These are phyloP conservation scores for Drosophila macrospina DNA, from an alignment of 2,888 invertebrate genomes.

Conservation along the genomic window DNA sequence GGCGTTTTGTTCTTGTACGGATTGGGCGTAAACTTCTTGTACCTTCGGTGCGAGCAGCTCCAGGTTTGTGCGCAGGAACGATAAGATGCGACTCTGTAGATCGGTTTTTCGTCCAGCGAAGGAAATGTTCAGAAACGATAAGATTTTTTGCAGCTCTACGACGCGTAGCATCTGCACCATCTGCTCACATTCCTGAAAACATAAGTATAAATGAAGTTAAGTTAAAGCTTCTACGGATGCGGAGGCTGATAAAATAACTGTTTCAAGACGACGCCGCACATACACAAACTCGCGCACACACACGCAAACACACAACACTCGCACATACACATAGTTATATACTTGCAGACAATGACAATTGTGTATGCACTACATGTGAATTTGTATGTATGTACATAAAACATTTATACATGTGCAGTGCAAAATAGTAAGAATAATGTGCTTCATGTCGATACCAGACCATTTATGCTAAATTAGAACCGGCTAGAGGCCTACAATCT, in stretches of 20 bases:
- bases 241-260: conserved; percentile 25
- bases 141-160: conserved; percentile 93
- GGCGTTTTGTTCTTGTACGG: conserved; percentile 79
- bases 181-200: conserved; percentile 84
- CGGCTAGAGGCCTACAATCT: conserved; percentile 1
- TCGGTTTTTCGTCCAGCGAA: conserved; percentile 93
- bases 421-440: conserved; percentile 2
- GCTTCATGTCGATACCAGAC: not conserved
- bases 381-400: conserved; percentile 26
- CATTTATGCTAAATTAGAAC: conserved; percentile 6
- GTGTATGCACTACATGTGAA: conserved; percentile 52
- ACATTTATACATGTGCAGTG: conserved; percentile 29
- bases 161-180: conserved; percentile 89
- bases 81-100: conserved; percentile 90
- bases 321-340: conserved; percentile 11
- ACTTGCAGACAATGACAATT: conserved; percentile 34
- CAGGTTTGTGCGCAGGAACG: conserved; percentile 89
- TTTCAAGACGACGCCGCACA: conserved; percentile 44
- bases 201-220: not conserved
- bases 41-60: conserved; percentile 87
- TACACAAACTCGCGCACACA: conserved; percentile 13
- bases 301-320: conserved; percentile 18
- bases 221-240: not conserved
- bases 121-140: conserved; percentile 92
- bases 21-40: conserved; percentile 86